phyloP scores from a whole-genome alignment of 2,113 vertebrate species.

The Arenaria interpres region DNA sequence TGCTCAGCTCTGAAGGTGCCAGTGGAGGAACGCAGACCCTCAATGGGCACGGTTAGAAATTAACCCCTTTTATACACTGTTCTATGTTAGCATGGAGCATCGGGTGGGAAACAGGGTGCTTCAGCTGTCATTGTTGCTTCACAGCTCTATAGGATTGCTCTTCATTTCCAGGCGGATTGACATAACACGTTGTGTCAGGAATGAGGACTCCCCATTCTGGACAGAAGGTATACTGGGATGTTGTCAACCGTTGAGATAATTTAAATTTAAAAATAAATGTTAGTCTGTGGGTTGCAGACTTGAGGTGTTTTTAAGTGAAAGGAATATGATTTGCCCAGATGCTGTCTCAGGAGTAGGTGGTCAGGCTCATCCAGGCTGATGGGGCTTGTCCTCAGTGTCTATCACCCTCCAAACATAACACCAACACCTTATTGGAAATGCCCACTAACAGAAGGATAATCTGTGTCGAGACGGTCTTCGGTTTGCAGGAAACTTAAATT shows the following conservation, averaged over 20 bases:
- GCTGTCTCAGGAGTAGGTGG: neutral
- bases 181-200: neutral
- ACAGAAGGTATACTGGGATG: neutral
- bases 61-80: neutral
- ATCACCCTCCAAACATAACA: neutral
- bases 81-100: neutral
- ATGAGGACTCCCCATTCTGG: neutral
- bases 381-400: neutral
- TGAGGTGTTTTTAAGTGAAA: neutral
- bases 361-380: neutral
- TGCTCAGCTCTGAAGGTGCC: neutral
- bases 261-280: neutral
- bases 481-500: neutral
- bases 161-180: neutral
- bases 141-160: neutral
- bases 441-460: neutral
- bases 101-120: neutral
- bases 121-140: neutral
- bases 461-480: neutral
- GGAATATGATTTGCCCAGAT: neutral
- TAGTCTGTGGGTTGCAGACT: neutral
- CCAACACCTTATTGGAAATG: neutral
- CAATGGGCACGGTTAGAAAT: neutral
- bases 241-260: neutral
- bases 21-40: neutral